phyloP scores from a whole-genome alignment of 2,113 vertebrate genomes.

The Varanus salvator region DNA sequence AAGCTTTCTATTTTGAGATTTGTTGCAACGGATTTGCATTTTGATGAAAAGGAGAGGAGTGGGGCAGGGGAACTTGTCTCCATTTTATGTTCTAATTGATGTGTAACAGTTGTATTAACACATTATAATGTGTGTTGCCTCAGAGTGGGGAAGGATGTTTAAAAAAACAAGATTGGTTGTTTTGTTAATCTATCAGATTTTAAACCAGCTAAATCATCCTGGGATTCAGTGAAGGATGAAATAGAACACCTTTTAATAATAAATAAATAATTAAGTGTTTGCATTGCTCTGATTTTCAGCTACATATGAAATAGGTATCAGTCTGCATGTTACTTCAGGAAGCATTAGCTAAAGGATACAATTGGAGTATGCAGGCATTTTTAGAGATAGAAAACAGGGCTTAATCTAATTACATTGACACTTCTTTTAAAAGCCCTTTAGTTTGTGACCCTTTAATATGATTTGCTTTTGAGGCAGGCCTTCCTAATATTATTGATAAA shows the following conservation, averaged over 20 bases:
- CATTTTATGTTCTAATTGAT: neutral
- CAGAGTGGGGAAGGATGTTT: neutral
- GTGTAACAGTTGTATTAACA: neutral
- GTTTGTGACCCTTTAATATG: constrained; percentile 38
- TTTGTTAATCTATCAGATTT: neutral
- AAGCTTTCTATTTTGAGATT: neutral
- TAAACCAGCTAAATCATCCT: neutral
- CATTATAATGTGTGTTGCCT: neutral
- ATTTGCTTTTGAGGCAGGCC: constrained; percentile 15
- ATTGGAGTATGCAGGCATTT: neutral
- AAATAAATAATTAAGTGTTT: neutral
- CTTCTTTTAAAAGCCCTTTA: constrained; percentile 25
- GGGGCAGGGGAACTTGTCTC: neutral
- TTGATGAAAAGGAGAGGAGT: neutral
- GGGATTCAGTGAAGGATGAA: no score
- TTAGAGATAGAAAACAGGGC: neutral
- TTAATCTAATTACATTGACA: constrained; percentile 31
- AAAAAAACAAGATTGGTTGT: neutral
- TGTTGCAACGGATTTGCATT: neutral
- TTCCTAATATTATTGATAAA: constrained; percentile 40
- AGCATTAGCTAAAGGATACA: neutral
- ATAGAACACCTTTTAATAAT: no score
- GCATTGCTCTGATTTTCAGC: neutral
- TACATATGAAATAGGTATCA: neutral
- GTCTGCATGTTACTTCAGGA: neutral